Percentiles rank a stretch among this genome's conserved stretches.
These are phyloP conservation scores for Athripsodes cinereus DNA, from an alignment of 2,888 invertebrate genomes.

Conservation along the genomic window DNA sequence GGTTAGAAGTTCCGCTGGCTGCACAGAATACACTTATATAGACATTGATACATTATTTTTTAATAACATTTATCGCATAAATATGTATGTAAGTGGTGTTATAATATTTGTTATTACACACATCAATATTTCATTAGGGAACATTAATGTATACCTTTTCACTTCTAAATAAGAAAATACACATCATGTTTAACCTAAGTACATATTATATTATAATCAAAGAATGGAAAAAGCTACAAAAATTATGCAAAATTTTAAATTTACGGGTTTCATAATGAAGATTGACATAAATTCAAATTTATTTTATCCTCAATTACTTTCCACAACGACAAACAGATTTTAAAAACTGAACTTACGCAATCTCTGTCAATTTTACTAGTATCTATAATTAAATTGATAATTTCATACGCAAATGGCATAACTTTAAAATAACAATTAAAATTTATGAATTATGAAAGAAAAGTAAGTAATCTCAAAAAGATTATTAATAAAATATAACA, in stretches of 20 bases:
- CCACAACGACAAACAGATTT: no score
- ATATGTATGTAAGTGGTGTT: not conserved
- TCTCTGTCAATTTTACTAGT: not conserved
- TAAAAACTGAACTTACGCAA: not conserved
- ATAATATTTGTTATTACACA: not conserved
- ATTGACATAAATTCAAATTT: no score
- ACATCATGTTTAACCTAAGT: not conserved
- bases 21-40: conserved; percentile 18
- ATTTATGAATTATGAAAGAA: no score
- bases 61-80: conserved; percentile 23
- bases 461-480: no score
- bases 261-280: no score
- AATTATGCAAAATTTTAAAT: not conserved
- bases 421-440: no score
- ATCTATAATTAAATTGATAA: not conserved
- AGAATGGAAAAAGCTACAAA: not conserved
- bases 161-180: no score
- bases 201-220: not conserved
- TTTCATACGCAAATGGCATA: no score
- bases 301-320: no score
- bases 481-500: no score
- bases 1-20: conserved; percentile 13
- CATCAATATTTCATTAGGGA: not conserved
- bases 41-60: conserved; percentile 23
- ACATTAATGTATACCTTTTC: no score